Base-by-base conservation (phyloP, 2,797 vertebrate species). In the Steatocranus sp. region DNA sequence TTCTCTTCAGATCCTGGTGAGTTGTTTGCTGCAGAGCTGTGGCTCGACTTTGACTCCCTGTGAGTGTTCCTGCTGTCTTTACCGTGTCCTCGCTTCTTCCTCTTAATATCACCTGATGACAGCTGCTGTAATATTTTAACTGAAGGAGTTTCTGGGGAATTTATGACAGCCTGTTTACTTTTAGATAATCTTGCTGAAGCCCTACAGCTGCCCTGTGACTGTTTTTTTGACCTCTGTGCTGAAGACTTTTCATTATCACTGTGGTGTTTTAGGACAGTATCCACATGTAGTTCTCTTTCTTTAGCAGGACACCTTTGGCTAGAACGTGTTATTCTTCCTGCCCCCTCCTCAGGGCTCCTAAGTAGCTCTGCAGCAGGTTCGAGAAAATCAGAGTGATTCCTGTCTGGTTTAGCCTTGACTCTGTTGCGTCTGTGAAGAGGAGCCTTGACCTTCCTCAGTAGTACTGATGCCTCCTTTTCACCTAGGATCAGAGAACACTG, bases 381-480 rank as follows among this genome's bases (percentile, higher is more conserved):
- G 34, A 49, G 8, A 73, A 54, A 78, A 78, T 9, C 34, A n/a
- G 74, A 11, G 4, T 78, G 20, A 32, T 61, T 81, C 25, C 88
- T 23, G 0, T 76, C 12, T 5, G 15, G 18, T 9, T 49, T 38
- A n/a, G n/a, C 41, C 15, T 49, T 75, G 36, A 43, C 25, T 43
- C 5, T 75, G 5, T 30, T 66, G 11, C 2, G 32, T 54, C 68
- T 88, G 30, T 78, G 76, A 7, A 5, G 4, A 3, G 80, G 5
- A 4, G 79, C 10, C 63, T 89, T 94, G 30, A 90, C 85, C 75
- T 53, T 93, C 70, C 92, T 94, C 68, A 43, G 41, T 6, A 54
- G 85, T 3, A 7, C 87, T 0, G 85, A 7, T 1, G 10, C 46
- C 25, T 83, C 66, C 11, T 48, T 12, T 1, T 78, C 7, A 10